Evolutionary conservation across 2,888 invertebrate species (phyloP).

Genomic region (Fragum whitleyi): DNA sequence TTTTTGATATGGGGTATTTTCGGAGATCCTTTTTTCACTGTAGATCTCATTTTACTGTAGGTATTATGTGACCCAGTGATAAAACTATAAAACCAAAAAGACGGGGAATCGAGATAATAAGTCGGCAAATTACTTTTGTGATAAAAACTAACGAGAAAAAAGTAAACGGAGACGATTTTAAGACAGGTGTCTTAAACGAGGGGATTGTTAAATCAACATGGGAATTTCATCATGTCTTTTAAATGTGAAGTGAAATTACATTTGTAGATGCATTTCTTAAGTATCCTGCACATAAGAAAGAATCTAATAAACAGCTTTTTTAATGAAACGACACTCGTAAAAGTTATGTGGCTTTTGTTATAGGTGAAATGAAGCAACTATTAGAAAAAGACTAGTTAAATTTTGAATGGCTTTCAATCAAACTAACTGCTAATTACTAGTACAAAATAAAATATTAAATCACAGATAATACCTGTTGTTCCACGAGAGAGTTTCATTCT

Average conservation of each 20-base stretch:
- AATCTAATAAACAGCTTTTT: no score
- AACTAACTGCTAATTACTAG: no score
- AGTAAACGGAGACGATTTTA: neutral
- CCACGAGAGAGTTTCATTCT: no score
- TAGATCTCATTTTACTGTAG: neutral
- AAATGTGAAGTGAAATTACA: neutral
- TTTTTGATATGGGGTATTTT: no score
- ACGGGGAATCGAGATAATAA: neutral
- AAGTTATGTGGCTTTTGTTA: no score
- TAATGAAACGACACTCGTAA: no score
- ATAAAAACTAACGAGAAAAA: slow-evolving; percentile 4
- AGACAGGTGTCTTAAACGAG: slow-evolving; percentile 1
- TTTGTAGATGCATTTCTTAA: neutral
- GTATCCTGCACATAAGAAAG: no score
- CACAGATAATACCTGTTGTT: no score
- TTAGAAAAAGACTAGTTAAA: no score
- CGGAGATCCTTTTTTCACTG: neutral
- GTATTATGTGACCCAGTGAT: neutral
- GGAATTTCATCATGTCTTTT: neutral
- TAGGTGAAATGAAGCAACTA: no score
- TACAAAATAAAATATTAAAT: no score
- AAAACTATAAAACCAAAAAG: neutral
- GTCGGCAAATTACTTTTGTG: slow-evolving; percentile 4
- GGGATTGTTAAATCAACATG: neutral
- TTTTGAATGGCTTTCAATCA: no score